Evolutionary conservation across 64 coral and sea anemone genomes (phyloP), one percentile per base, ranked within the genome.

Genomic region (Pocillopora verrucosa): DNA sequence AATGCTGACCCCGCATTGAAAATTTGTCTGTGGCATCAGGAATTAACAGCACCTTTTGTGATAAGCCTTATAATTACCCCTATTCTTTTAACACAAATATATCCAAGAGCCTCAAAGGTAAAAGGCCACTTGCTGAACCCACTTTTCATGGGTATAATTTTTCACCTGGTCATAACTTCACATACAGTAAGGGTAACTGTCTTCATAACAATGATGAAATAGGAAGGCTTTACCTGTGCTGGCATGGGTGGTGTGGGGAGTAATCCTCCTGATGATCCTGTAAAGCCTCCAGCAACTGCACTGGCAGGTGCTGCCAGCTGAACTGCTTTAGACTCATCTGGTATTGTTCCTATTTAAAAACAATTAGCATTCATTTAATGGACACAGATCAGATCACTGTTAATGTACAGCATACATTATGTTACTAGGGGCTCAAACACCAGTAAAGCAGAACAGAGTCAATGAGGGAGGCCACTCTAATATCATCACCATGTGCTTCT

Each of bases 301-400:
- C 80, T 93, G 17, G 91, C 85, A 69, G 94, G 87, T 76, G 94
- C 91, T 15, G 88, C 94, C 76, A 96, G 45, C 65, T 96, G 94
- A 74, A 96, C 82, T 36, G 91, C 94, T 83, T 92, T 86, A 69
- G 88, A 87, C 88, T 96, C 94, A 76, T 92, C 91, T 82, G 94
- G 91, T 38, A 96, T 93, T 20, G 90, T 74, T 59, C 88, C 94
- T 96, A 56, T 61, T 51, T 11, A 75, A 73, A n/a, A 76, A 20
- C 0, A 60, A 1, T 0, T 4, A 51, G 7, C 41, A 51, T 51
- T 51, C 0, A 51, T 51, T 51, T 51, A 70, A 24, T 22, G 67
- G 0, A 11, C 25, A n/a, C 25, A 9, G 11, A 5, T 24, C 67
- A 70, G 20, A 70, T n/a, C 22, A 24, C 25, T 70, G 19, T 9